Evolutionary conservation across 2,888 invertebrate genomes (phyloP).

Genomic region (Protonemura montana): DNA sequence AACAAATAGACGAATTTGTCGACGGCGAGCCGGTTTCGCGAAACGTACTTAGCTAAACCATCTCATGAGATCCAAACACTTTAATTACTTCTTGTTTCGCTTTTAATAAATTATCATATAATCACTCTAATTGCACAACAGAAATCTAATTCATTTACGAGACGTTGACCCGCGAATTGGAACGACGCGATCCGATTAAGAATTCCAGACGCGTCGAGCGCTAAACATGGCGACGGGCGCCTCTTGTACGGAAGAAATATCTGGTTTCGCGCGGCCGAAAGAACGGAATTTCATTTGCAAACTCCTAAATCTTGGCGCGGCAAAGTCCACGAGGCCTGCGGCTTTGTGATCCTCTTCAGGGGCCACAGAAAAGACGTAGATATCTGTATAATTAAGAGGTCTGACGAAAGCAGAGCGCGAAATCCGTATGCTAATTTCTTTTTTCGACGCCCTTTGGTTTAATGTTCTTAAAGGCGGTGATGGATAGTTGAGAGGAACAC

Average conservation of each 20-base stretch:
- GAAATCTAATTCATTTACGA: neutral
- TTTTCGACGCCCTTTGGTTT: neutral
- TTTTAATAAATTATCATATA: slow-evolving; percentile 4
- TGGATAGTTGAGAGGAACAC: neutral
- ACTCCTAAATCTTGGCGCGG: neutral
- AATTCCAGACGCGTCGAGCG: neutral
- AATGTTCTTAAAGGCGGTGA: neutral
- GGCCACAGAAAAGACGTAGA: neutral
- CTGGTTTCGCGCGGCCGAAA: neutral
- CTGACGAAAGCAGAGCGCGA: neutral
- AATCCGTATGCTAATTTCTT: neutral
- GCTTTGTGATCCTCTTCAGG: too few species aligned
- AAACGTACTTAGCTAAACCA: too few species aligned
- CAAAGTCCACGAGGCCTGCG: too few species aligned
- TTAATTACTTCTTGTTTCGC: neutral
- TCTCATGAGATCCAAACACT: neutral
- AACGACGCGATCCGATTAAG: neutral
- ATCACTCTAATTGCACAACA: neutral
- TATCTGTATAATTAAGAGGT: neutral
- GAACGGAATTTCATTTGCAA: neutral
- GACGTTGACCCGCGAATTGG: neutral
- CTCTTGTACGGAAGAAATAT: too few species aligned
- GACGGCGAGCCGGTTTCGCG: too few species aligned
- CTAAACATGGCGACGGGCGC: neutral
- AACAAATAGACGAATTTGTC: too few species aligned